Conservation (phyloP, 2,888 invertebrate genomes). For the Xestobium rufovillosum region DNA sequence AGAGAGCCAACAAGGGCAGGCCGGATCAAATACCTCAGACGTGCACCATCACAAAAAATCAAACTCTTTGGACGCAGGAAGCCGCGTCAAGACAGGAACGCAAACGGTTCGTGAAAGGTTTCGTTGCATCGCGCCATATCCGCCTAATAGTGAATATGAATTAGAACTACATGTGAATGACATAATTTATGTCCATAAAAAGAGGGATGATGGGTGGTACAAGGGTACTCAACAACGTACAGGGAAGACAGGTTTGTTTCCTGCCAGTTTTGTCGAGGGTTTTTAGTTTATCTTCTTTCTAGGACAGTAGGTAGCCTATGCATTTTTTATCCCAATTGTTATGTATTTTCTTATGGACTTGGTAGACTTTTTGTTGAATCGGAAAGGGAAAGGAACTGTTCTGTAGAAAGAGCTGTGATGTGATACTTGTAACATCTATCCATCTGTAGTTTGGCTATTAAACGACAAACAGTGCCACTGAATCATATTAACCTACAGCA, state of each 20-base stretch:
- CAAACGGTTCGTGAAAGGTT: constrained; percentile 52
- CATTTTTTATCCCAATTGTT: too few species aligned
- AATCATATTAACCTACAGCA: too few species aligned
- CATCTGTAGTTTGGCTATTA: too few species aligned
- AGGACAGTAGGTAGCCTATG: too few species aligned
- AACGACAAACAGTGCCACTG: too few species aligned
- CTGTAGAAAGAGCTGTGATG: too few species aligned
- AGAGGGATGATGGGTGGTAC: constrained; percentile 93
- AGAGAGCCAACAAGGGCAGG: constrained; percentile 36
- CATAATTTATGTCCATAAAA: constrained; percentile 83
- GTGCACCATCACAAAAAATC: constrained; percentile 65
- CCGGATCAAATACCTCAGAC: constrained; percentile 36
- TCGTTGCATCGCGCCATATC: constrained; percentile 89
- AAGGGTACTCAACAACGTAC: constrained; percentile 86
- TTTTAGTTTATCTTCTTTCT: constrained; percentile 15
- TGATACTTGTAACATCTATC: too few species aligned
- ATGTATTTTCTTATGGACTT: too few species aligned
- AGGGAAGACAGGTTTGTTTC: constrained; percentile 89
- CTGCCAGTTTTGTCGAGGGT: constrained; percentile 82
- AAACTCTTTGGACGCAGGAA: constrained; percentile 71
- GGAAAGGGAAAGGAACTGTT: too few species aligned
- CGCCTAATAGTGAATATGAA: constrained; percentile 90
- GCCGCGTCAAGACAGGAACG: constrained; percentile 34
- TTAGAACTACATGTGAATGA: constrained; percentile 85
- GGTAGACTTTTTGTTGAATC: too few species aligned